Conservation (phyloP, 1,140 invertebrate genomes). For the Limonius californicus region DNA sequence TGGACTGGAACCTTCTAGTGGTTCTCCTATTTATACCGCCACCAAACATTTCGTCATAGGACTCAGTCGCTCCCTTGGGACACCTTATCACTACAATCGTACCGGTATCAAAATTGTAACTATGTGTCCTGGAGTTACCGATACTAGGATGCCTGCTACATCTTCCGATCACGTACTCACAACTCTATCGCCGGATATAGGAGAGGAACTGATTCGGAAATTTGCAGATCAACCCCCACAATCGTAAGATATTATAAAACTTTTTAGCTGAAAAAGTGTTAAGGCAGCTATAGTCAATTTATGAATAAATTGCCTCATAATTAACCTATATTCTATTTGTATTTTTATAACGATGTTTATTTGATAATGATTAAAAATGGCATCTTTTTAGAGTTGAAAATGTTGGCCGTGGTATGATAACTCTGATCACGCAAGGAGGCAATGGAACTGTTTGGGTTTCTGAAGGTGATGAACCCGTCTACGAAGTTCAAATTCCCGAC, state of each 20-base stretch:
- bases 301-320: no score
- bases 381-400: constrained; percentile 34
- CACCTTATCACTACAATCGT: constrained; percentile 28
- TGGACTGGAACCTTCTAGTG: no score
- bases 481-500: constrained; percentile 16
- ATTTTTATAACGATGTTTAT: no score
- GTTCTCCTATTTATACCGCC: no score
- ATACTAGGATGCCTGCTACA: constrained; percentile 32
- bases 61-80: no score
- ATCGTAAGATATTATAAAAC: no score
- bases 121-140: constrained; percentile 42
- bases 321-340: no score
- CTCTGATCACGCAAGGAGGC: constrained; percentile 47
- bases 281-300: no score
- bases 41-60: no score
- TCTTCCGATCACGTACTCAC: constrained; percentile 2
- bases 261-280: no score
- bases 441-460: constrained; percentile 50
- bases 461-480: constrained; percentile 10
- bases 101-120: constrained; percentile 40
- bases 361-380: no score
- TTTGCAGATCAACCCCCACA: not conserved
- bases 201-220: not conserved
- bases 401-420: constrained; percentile 48
- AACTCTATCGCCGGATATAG: not conserved